These are phyloP conservation scores for Drosophila nasuta DNA, from an alignment of 1,140 invertebrate genomes.

Conservation along the genomic window DNA sequence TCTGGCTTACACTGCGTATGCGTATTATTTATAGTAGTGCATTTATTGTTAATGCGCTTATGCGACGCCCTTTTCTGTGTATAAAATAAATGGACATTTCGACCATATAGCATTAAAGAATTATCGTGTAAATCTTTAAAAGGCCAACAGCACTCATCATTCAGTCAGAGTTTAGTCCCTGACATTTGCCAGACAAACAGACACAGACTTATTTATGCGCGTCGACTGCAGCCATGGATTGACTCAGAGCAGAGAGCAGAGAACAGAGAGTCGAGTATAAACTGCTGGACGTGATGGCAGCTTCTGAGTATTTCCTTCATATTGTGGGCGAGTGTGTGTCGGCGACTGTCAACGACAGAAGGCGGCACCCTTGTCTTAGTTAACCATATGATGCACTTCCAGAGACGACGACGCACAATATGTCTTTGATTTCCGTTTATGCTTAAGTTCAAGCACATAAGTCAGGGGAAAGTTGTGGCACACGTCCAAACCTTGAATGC, in stretches of 20 bases:
- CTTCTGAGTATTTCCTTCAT: conserved; percentile 7
- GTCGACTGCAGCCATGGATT: conserved; percentile 76
- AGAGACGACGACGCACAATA: conserved; percentile 55
- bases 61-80: conserved; percentile 13
- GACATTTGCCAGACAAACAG: conserved; percentile 42
- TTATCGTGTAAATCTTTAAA: conserved; percentile 21
- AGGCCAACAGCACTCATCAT: conserved; percentile 42
- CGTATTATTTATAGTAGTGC: conserved; percentile 31
- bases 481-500: background rate
- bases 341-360: conserved; percentile 57
- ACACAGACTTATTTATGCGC: conserved; percentile 73
- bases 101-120: conserved; percentile 5
- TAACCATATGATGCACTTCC: conserved; percentile 74
- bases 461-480: conserved; percentile 4
- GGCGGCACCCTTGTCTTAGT: conserved; percentile 61
- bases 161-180: conserved; percentile 42
- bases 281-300: conserved; percentile 3
- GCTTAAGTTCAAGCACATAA: conserved; percentile 57
- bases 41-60: conserved; percentile 27
- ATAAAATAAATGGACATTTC: conserved; percentile 20
- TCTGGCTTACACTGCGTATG: conserved; percentile 14
- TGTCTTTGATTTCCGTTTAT: conserved; percentile 73
- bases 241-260: conserved; percentile 43
- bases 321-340: conserved; percentile 25
- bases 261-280: conserved; percentile 24